Percentiles rank a stretch among this genome's conserved stretches.
Evolutionary conservation across 2,888 invertebrate genomes (phyloP).

Genomic region (Aromia moschata): DNA sequence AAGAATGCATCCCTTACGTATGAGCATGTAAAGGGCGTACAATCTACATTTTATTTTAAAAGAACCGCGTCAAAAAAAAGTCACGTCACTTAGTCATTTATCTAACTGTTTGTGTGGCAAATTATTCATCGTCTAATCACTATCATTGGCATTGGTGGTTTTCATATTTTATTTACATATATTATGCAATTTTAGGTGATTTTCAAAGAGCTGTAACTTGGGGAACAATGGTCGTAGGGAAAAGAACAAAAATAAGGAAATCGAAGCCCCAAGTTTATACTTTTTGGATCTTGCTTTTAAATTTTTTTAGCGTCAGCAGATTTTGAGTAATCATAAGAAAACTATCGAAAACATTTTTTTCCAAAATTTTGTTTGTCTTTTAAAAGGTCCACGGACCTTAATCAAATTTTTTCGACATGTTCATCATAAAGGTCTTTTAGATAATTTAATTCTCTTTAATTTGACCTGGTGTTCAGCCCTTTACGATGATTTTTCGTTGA

Average conservation of each 20-base stretch:
- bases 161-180: too few species aligned
- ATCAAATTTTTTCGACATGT: background rate
- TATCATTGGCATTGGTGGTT: too few species aligned
- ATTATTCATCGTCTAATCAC: too few species aligned
- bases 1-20: too few species aligned
- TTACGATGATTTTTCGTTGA: background rate
- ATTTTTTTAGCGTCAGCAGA: background rate
- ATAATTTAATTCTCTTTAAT: background rate
- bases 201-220: background rate
- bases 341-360: background rate
- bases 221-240: background rate
- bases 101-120: too few species aligned
- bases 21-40: too few species aligned
- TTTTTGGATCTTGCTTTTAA: background rate
- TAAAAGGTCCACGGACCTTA: background rate
- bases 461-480: background rate
- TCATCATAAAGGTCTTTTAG: background rate
- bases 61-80: too few species aligned
- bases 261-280: background rate
- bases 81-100: too few species aligned
- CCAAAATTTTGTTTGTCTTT: background rate
- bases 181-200: background rate
- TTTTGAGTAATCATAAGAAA: background rate
- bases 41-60: too few species aligned
- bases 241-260: background rate